Evolutionary conservation across 1,140 invertebrate species (phyloP), one percentile per base, ranked within the genome.

Genomic region (Coptotermes formosanus): DNA sequence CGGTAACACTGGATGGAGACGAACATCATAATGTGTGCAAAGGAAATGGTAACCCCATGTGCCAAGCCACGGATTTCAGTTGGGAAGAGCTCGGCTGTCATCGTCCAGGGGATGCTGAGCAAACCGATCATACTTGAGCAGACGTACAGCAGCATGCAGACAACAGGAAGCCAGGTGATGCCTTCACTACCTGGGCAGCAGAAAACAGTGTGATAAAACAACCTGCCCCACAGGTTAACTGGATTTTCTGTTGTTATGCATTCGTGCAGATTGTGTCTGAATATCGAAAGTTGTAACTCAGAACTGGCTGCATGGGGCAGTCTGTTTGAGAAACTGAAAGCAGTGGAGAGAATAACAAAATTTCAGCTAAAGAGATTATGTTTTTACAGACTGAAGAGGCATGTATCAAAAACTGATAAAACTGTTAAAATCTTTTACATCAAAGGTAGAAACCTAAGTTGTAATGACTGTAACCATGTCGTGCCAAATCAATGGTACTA

Each of bases 81-180:
- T 0, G 93, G 93, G 86, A 93, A 94, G 21, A 94, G 88, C 89
- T 94, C 93, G 0, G 93, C 93, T 8, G 92, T 93, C 92, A 94
- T 92, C 23, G 93, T 94, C 92, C 93, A 94, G 0, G 93, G 93
- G 45, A 94, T 93, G 3, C 91, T 92, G 30, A 94, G 88, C 87
- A 94, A 89, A 7, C 93, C 93, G 25, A 93, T 90, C 90, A 93
- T 93, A 30, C 92, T 92, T 0, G 92, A 91, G 44, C 92, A 91
- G 16, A 94, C 93, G 87, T 93, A 93, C 0, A 93, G 86, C 82
- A 94, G 82, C 14, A 93, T 87, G 86, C 91, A 92, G 0, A 91
- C 43, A 7, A 92, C 90, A 8, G 92, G 92, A 21, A 91, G 88
- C 87, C 87, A 87, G 75, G 82, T 59, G 6, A 48, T 32, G 32